Evolutionary conservation across 1,140 invertebrate genomes (phyloP), one percentile per base, ranked within the genome.

Genomic region (Sitophilus oryzae): DNA sequence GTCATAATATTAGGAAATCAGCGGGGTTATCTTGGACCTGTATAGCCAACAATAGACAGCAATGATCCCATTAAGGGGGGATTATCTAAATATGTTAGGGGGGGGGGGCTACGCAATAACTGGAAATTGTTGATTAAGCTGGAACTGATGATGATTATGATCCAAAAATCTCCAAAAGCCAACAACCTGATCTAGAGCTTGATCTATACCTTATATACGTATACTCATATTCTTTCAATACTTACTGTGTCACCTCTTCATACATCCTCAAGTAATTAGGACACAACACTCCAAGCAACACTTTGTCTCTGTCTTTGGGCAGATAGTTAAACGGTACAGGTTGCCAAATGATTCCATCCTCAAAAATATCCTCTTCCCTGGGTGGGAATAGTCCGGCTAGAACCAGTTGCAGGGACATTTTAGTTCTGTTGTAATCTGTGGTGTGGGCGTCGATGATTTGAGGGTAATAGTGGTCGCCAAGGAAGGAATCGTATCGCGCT

Each of bases 301-400:
- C 50, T 48, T 58, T 50, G 44, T 62, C 61, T n/a, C 49, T 5
- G n/a, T 44, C 5, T 25, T 25, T 45, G 1, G 54, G 55, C 9
- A 51, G 20, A 30, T 58, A 54, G 36, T 58, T 60, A 18, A 94
- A 82, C 0, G 92, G 88, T 60, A 95, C 83, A 0, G 93, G 92
- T 62, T 89, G 87, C 93, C 92, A 96, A 0, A 69, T 62, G 23
- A 95, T 72, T 38, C 80, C 72, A 0, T 76, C 67, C 61, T 89
- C 78, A 79, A 91, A 91, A 43, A 80, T 73, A 62, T 89, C 82
- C 23, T 80, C 73, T 5, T 78, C 71, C 20, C 69, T 69, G 0
- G 91, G 89, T 15, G 85, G 86, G 73, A 83, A 94, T 34, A 96
- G 73, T 16, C 88, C 89, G 4, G 91, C 89, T 21, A 95, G 74